Evolutionary conservation across 1,140 invertebrate genomes (phyloP).

Genomic region (Drosophila azteca): DNA sequence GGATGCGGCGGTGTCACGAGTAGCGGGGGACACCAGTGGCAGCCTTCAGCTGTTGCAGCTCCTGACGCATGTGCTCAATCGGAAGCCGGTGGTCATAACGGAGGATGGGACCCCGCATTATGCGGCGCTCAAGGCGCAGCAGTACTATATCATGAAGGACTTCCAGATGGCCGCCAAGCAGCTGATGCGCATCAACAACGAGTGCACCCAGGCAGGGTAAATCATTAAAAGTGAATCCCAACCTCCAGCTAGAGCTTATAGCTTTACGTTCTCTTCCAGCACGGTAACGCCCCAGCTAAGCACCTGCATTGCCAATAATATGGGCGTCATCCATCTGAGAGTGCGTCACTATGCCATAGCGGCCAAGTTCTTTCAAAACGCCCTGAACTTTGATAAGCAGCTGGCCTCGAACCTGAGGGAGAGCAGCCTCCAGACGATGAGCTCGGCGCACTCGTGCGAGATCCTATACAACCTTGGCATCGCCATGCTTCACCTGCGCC

Average conservation of each 20-base stretch:
- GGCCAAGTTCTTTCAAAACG: slow-evolving; percentile 92
- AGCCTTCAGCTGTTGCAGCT: slow-evolving; percentile 84
- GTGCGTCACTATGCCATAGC: slow-evolving; percentile 94
- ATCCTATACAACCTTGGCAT: slow-evolving; percentile 97
- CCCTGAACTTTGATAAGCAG: slow-evolving; percentile 91
- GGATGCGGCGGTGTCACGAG: slow-evolving; percentile 20
- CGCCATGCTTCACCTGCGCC: slow-evolving; percentile 91
- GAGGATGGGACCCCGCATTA: slow-evolving; percentile 81
- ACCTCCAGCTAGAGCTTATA: background rate
- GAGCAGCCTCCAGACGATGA: slow-evolving; percentile 61
- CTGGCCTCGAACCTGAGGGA: slow-evolving; percentile 84
- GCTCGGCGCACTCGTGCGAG: slow-evolving; percentile 88
- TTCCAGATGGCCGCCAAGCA: slow-evolving; percentile 85
- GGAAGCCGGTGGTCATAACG: slow-evolving; percentile 84
- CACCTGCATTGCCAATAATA: slow-evolving; percentile 94
- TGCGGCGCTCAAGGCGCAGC: slow-evolving; percentile 84
- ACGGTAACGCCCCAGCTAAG: slow-evolving; percentile 87
- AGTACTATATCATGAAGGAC: slow-evolving; percentile 86
- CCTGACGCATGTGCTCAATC: slow-evolving; percentile 84
- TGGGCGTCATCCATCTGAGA: slow-evolving; percentile 94
- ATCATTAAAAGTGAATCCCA: background rate
- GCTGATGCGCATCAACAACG: slow-evolving; percentile 84
- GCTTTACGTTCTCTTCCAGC: slow-evolving; percentile 77
- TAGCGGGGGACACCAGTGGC: slow-evolving; percentile 68
- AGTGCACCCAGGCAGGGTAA: slow-evolving; percentile 58